Percentiles rank a stretch among this genome's conserved stretches.
Evolutionary conservation across 2,797 vertebrate species (phyloP).

Genomic region (Danionella dracula): DNA sequence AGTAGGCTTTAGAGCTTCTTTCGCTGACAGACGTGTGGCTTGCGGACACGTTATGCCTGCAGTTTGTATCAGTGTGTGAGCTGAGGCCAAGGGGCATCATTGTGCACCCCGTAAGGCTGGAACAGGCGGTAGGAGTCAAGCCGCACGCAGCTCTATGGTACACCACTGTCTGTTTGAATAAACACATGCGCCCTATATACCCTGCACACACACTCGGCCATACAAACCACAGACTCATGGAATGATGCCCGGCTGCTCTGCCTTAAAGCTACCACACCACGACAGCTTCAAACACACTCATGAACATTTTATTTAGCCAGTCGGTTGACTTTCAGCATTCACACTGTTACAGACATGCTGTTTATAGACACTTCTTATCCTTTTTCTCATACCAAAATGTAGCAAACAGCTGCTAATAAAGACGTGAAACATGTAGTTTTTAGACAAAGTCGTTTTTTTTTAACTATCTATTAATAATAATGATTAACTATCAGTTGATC

Average conservation of each 20-base stretch:
- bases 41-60: neutral
- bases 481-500: too few relatives aligned
- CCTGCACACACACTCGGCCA: neutral
- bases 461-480: too few relatives aligned
- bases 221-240: constrained; percentile 22
- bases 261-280: constrained; percentile 20
- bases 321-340: too few relatives aligned
- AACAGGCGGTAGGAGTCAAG: constrained; percentile 1
- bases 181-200: neutral
- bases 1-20: neutral
- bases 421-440: too few relatives aligned
- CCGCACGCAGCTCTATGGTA: constrained; percentile 4
- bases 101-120: neutral
- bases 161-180: constrained; percentile 30
- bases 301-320: too few relatives aligned
- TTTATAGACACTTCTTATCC: too few relatives aligned
- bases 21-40: constrained; percentile 5
- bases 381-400: too few relatives aligned
- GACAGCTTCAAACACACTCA: constrained; percentile 2
- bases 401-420: too few relatives aligned
- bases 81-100: neutral
- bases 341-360: too few relatives aligned
- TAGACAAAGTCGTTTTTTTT: too few relatives aligned
- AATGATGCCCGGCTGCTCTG: neutral
- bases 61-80: constrained; percentile 7